phyloP scores from a whole-genome alignment of 2,113 vertebrate species.

The chimpanzee (Pan troglodytes) region NHGRI_mPanTro3-v2.1_pri NC_072416.2:27576001-27576500 shows the following conservation, averaged over 20 bases:
- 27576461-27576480: not conserved
- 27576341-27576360: not conserved
- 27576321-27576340: not conserved
- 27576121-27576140: not conserved
- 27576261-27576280: no score
- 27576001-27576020: not conserved
- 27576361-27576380: not conserved
- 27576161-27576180: not conserved
- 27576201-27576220: not conserved
- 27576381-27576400: not conserved
- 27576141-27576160: not conserved
- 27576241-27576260: not conserved
- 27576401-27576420: not conserved
- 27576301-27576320: not conserved
- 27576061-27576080: not conserved
- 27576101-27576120: not conserved
- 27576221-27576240: not conserved
- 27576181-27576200: not conserved
- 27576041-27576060: not conserved
- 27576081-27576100: not conserved
- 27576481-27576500: not conserved
- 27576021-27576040: not conserved
- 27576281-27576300: not conserved
- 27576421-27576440: not conserved
- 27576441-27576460: not conserved